Evolutionary conservation across 2,113 vertebrate genomes (phyloP).

Genomic region (Phainopepla nitens): DNA sequence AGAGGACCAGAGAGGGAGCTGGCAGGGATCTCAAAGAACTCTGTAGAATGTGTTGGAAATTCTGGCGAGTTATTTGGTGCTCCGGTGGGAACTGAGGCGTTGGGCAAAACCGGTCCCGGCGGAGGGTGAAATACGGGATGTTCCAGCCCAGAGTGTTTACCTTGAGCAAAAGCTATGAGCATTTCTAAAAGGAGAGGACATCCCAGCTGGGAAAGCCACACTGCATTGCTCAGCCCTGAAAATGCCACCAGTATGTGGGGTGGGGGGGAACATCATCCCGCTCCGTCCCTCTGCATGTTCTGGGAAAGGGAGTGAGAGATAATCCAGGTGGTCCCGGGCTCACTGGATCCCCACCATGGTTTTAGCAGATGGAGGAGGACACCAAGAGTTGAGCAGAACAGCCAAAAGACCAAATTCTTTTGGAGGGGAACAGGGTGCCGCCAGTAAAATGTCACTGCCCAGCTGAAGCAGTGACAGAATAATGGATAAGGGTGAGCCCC

Average conservation of each 20-base stretch:
- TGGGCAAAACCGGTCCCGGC: neutral
- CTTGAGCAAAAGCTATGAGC: neutral
- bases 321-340: neutral
- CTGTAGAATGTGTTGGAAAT: conserved; percentile 26
- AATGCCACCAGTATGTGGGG: neutral
- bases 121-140: neutral
- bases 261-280: fast-evolving
- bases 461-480: neutral
- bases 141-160: neutral
- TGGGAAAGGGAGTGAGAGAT: neutral
- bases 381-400: neutral
- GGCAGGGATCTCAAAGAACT: conserved; percentile 51
- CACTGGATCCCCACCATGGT: neutral
- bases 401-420: neutral
- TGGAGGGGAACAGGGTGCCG: neutral
- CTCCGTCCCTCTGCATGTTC: neutral
- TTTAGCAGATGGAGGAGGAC: neutral
- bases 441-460: conserved; percentile 41
- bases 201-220: neutral
- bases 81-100: neutral
- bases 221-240: neutral
- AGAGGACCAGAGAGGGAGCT: conserved; percentile 48
- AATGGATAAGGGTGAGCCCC: conserved; percentile 41
- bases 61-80: conserved; percentile 1
- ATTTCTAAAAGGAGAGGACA: neutral